A percentile compares a stretch with the other conserved stretches of the same genome.
Conservation (phyloP, 64 coral and sea anemone species). For the Montipora efflorescens region DNA sequence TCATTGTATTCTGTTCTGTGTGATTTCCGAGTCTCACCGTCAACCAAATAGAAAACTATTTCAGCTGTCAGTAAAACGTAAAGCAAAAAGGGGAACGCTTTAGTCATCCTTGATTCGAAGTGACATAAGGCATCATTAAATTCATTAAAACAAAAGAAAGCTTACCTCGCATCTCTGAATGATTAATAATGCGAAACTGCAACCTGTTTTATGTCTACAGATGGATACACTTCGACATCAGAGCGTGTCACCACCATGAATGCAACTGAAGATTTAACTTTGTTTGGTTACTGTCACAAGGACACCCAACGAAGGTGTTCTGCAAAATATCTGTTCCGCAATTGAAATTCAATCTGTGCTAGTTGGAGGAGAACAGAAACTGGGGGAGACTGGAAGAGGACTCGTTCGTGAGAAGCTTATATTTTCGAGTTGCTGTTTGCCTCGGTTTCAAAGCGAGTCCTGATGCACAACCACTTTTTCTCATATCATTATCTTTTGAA, state of each 20-base stretch:
- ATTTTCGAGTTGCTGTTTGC: no score
- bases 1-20: not conserved
- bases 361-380: no score
- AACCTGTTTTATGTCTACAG: not conserved
- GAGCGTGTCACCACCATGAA: constrained; percentile 11
- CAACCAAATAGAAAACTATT: not conserved
- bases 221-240: constrained; percentile 16
- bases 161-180: not conserved
- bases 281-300: no score
- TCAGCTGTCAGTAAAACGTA: not conserved
- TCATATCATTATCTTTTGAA: no score
- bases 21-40: not conserved
- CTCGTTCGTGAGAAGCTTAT: no score
- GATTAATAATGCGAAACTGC: not conserved
- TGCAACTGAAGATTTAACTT: not conserved
- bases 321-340: no score
- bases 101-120: constrained; percentile 4
- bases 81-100: not conserved
- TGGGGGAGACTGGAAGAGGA: no score
- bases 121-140: not conserved
- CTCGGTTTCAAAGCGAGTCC: no score
- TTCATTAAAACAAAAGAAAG: not conserved
- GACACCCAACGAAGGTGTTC: no score
- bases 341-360: no score
- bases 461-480: no score